Evolutionary conservation across 2,113 vertebrate species (phyloP).

Genomic region (Centrocercus urophasianus): DNA sequence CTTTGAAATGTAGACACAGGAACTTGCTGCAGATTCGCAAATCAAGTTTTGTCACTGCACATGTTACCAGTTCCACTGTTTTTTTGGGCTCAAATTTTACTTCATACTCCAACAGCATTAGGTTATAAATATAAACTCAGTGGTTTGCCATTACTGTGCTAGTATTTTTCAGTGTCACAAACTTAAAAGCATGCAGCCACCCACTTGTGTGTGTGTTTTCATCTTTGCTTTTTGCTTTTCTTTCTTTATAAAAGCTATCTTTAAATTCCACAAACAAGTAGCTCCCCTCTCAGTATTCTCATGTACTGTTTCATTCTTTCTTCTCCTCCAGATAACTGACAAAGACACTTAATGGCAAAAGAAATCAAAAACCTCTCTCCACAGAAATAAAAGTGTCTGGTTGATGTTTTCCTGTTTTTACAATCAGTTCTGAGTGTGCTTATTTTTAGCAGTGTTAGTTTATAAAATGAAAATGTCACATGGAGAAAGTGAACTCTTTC

Average conservation of each 20-base stretch:
- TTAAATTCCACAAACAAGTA: neutral
- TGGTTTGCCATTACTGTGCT: neutral
- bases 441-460: neutral
- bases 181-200: neutral
- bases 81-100: neutral
- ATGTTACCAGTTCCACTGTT: neutral
- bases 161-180: neutral
- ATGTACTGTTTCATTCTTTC: neutral
- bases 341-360: neutral
- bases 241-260: neutral
- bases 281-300: neutral
- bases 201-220: neutral
- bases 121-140: neutral
- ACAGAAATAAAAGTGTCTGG: neutral
- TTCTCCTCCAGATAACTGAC: neutral
- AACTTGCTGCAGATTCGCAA: neutral
- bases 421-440: neutral
- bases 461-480: neutral
- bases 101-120: neutral
- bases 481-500: neutral
- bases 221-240: neutral
- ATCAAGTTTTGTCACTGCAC: neutral
- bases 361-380: neutral
- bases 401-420: neutral
- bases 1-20: neutral